Evolutionary conservation across 2,888 invertebrate species (phyloP).

Genomic region (Agrilus cyanescens): DNA sequence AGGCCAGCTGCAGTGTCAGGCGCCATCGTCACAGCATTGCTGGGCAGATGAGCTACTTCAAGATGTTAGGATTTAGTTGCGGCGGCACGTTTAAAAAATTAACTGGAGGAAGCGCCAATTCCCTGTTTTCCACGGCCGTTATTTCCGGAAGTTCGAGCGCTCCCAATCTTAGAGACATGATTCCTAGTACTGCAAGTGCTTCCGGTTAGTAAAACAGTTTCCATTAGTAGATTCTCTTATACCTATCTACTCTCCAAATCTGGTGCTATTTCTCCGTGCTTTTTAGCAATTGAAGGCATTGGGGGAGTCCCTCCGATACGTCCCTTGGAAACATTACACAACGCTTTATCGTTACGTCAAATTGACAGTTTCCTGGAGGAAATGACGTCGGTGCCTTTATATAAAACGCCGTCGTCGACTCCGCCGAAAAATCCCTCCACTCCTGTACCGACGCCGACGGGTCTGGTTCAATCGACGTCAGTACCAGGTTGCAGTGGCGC

Average conservation of each 20-base stretch:
- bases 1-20: slow-evolving; percentile 39
- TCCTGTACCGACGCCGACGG: slow-evolving; percentile 34
- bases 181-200: slow-evolving; percentile 59
- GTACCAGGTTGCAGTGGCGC: not conserved
- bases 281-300: slow-evolving; percentile 66
- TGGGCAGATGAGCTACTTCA: slow-evolving; percentile 90
- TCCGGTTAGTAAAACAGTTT: slow-evolving; percentile 49
- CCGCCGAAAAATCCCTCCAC: slow-evolving; percentile 54
- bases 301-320: slow-evolving; percentile 92
- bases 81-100: slow-evolving; percentile 50
- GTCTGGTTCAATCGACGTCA: slow-evolving; percentile 10
- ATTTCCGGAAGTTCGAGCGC: slow-evolving; percentile 90
- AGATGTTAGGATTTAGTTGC: slow-evolving; percentile 72
- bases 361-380: slow-evolving; percentile 81
- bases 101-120: slow-evolving; percentile 59
- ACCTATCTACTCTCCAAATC: no score
- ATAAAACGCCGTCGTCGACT: slow-evolving; percentile 60
- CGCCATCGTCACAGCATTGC: slow-evolving; percentile 93
- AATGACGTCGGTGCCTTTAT: slow-evolving; percentile 65
- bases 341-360: slow-evolving; percentile 85
- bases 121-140: slow-evolving; percentile 91
- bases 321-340: slow-evolving; percentile 94
- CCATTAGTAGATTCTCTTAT: no score
- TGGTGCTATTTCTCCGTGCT: not conserved
- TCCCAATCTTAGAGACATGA: slow-evolving; percentile 80